These are phyloP conservation scores for Pandemis cinnamomeana DNA, from an alignment of 2,888 invertebrate species.

Conservation along the genomic window DNA sequence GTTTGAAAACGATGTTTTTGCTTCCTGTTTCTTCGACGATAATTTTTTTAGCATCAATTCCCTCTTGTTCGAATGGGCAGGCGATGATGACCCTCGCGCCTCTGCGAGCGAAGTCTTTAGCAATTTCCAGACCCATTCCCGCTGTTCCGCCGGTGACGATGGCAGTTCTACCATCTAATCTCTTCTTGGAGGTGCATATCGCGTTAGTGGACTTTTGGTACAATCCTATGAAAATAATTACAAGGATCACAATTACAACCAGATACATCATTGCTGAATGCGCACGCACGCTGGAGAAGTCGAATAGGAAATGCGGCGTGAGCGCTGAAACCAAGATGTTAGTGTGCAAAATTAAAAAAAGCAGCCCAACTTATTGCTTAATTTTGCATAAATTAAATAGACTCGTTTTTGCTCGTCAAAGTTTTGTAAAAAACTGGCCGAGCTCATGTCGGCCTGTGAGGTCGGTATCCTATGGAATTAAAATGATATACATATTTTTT, in stretches of 20 bases:
- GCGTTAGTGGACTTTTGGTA: slow-evolving; percentile 74
- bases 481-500: too few relatives aligned
- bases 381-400: too few relatives aligned
- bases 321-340: slow-evolving; percentile 55
- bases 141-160: slow-evolving; percentile 75
- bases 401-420: too few relatives aligned
- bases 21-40: slow-evolving; percentile 87
- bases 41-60: slow-evolving; percentile 78
- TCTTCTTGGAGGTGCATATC: slow-evolving; percentile 72
- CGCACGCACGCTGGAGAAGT: not conserved
- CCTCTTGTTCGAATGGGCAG: slow-evolving; percentile 73
- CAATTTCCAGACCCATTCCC: slow-evolving; percentile 75
- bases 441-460: too few relatives aligned
- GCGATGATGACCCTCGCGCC: slow-evolving; percentile 75
- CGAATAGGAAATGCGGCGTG: slow-evolving; percentile 50
- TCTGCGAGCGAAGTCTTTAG: slow-evolving; percentile 70
- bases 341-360: too few relatives aligned
- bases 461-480: too few relatives aligned
- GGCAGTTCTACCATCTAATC: slow-evolving; percentile 69
- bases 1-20: slow-evolving; percentile 87
- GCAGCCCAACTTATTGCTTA: too few relatives aligned
- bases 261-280: not conserved
- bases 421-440: too few relatives aligned
- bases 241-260: not conserved
- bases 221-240: not conserved